These are phyloP conservation scores for Andricus quercusramuli DNA, from an alignment of 2,888 invertebrate species.

Conservation along the genomic window DNA sequence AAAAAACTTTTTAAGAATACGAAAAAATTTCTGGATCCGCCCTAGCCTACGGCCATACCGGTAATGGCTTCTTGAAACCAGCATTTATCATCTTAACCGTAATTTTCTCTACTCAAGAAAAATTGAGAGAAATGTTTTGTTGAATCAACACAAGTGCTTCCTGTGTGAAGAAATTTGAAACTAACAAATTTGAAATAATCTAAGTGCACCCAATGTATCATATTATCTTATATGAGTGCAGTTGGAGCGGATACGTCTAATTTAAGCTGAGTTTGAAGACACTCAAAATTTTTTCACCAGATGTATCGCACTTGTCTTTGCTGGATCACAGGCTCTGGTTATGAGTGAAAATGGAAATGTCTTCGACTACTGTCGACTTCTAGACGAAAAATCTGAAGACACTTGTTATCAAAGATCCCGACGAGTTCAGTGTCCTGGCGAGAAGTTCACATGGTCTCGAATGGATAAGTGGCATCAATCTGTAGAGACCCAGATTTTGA, in stretches of 20 bases:
- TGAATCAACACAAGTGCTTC: too few species aligned
- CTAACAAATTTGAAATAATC: too few species aligned
- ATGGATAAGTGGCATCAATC: not conserved
- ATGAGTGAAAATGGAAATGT: slow-evolving; percentile 20
- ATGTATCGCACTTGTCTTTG: slow-evolving; percentile 3
- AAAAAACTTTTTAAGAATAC: too few species aligned
- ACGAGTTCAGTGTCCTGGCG: not conserved
- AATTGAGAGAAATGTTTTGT: not conserved
- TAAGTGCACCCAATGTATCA: not conserved
- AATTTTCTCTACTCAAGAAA: too few species aligned
- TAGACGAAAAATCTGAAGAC: slow-evolving; percentile 10
- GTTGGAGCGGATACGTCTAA: too few species aligned
- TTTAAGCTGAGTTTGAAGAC: too few species aligned
- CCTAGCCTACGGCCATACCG: too few species aligned
- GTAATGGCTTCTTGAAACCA: too few species aligned
- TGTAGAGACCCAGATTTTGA: not conserved
- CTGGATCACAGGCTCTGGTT: not conserved
- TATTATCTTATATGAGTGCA: not conserved
- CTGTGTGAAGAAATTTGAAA: too few species aligned
- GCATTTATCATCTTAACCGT: too few species aligned
- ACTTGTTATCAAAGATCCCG: slow-evolving; percentile 24
- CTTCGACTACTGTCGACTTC: not conserved
- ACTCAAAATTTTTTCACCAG: not conserved
- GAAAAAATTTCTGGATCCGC: too few species aligned
- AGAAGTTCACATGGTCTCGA: not conserved